A percentile compares a stretch with the other conserved stretches of the same genome.
phyloP scores from a whole-genome alignment of 2,113 vertebrate genomes.

The Oreamnos americanus region DNA sequence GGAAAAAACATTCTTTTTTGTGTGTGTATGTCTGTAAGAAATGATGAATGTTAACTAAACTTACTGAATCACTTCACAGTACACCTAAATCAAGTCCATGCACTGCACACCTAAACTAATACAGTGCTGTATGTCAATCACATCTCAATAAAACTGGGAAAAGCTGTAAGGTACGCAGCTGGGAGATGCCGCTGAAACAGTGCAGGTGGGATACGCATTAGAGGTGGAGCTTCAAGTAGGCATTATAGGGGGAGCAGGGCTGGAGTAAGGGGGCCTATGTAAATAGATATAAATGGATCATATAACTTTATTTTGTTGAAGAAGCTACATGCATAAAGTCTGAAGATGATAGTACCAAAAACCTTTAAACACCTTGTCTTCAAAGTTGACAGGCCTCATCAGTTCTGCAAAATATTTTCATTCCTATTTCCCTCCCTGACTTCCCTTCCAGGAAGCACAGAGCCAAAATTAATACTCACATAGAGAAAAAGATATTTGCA shows the following conservation, averaged over 20 bases:
- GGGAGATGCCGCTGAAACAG: not conserved
- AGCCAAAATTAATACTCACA: not conserved
- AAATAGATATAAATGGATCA: not conserved
- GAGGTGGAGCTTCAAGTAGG: not conserved
- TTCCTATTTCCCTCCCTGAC: not conserved
- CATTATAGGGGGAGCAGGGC: not conserved
- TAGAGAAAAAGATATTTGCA: not conserved
- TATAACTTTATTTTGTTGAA: not conserved
- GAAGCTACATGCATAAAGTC: not conserved
- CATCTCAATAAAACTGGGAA: not conserved
- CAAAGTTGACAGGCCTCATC: not conserved
- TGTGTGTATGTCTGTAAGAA: not conserved
- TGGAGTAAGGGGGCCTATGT: not conserved
- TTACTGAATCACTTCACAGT: not conserved
- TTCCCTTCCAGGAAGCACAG: not conserved
- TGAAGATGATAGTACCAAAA: not conserved
- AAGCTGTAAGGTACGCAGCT: not conserved
- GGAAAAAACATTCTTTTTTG: not conserved
- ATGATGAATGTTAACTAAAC: not conserved
- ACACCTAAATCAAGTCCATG: not conserved
- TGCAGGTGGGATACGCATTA: not conserved
- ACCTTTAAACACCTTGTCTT: not conserved
- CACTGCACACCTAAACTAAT: not conserved
- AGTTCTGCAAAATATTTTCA: constrained; percentile 27
- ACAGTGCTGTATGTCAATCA: not conserved